Conservation (phyloP, 2,888 invertebrate species). For the Atethmia centrago region DNA sequence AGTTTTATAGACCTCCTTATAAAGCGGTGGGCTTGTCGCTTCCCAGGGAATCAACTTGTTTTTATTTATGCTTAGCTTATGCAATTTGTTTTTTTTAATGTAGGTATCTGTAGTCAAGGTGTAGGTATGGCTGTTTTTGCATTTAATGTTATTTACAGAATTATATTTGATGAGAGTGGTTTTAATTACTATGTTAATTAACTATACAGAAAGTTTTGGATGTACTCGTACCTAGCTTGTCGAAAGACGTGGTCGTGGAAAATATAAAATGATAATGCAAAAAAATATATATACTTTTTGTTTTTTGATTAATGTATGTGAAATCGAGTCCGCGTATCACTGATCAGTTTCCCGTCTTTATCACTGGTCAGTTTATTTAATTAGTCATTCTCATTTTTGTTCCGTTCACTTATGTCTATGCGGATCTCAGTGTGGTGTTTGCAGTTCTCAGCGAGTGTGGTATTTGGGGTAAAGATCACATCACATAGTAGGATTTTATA, state of each 20-base stretch:
- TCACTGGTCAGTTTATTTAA: no score
- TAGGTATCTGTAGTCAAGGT: background rate
- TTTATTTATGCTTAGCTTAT: slow-evolving; percentile 37
- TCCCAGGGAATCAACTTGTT: slow-evolving; percentile 40
- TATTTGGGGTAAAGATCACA: no score
- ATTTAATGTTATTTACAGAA: background rate
- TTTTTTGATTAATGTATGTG: background rate
- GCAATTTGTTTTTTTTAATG: slow-evolving; percentile 2
- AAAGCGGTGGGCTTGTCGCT: slow-evolving; percentile 26
- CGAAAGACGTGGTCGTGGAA: background rate
- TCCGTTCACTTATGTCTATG: no score
- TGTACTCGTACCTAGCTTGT: no score
- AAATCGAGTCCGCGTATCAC: no score
- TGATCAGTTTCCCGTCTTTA: no score
- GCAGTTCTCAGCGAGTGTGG: no score
- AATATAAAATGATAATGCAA: background rate
- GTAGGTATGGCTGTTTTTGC: background rate
- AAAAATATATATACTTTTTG: no score
- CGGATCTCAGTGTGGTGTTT: no score
- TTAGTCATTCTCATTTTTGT: no score
- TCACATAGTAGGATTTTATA: no score
- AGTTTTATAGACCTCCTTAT: slow-evolving; percentile 36
- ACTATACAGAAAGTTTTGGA: background rate
- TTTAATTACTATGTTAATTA: no score
- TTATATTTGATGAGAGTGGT: background rate